Percentiles rank a stretch among this genome's conserved stretches.
Conservation (phyloP, 2,113 vertebrate genomes). For the Cheilinus undulatus region DNA sequence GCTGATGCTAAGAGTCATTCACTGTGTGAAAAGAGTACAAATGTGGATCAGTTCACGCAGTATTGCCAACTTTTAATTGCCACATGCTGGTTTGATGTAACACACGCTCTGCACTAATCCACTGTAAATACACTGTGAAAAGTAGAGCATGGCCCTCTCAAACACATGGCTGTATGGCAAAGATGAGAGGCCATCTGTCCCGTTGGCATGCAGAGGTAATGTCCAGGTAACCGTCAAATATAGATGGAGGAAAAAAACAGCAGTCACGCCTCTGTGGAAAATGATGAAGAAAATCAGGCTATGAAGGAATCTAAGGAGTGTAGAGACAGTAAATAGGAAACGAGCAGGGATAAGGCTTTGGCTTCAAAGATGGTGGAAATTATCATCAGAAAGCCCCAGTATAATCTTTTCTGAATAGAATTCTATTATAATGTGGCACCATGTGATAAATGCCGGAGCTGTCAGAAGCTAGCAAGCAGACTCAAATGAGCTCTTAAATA, state of each 20-base stretch:
- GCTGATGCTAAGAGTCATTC: not conserved
- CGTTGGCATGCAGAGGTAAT: constrained; percentile 44
- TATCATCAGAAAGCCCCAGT: constrained; percentile 78
- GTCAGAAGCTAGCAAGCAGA: constrained; percentile 66
- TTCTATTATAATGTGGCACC: constrained; percentile 77
- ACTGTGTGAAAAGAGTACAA: no score
- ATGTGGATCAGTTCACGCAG: not conserved
- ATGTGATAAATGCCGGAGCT: constrained; percentile 76
- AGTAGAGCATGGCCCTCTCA: not conserved
- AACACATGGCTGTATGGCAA: not conserved
- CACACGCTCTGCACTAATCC: not conserved
- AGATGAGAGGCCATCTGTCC: constrained; percentile 50
- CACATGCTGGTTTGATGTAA: no score
- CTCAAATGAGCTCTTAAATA: constrained; percentile 76
- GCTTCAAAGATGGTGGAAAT: constrained; percentile 75
- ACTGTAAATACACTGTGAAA: constrained; percentile 32
- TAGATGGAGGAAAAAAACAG: constrained; percentile 23
- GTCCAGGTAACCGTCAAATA: constrained; percentile 47
- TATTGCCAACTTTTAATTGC: not conserved
- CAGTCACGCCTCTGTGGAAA: constrained; percentile 10
- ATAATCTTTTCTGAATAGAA: constrained; percentile 80
- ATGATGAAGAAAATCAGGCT: constrained; percentile 21
- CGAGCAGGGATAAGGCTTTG: constrained; percentile 28
- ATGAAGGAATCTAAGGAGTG: constrained; percentile 53
- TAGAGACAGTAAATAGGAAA: constrained; percentile 35